Percentiles rank a stretch among this genome's conserved stretches.
These are phyloP conservation scores for Drosophila prolongata DNA, from an alignment of 2,888 invertebrate species.

Conservation along the genomic window DNA sequence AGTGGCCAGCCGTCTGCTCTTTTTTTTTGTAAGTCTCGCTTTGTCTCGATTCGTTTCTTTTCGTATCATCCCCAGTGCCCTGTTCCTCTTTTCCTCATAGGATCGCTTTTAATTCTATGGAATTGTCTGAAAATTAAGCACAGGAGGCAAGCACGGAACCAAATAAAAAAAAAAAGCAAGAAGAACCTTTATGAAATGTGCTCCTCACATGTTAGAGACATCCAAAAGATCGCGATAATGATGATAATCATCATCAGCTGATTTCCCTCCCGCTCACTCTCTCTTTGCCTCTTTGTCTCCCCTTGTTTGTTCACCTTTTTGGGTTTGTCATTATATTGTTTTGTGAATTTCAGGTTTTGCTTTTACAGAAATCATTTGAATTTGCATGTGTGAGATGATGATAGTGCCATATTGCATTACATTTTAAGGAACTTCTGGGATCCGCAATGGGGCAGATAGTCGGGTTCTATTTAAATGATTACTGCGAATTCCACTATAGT, in stretches of 20 bases:
- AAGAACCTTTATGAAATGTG: conserved; percentile 56
- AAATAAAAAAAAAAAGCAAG: conserved; percentile 9
- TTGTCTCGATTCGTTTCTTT: conserved; percentile 48
- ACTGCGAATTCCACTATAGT: conserved; percentile 19
- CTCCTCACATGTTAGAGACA: conserved; percentile 70
- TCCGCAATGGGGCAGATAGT: conserved; percentile 14
- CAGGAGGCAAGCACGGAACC: conserved; percentile 30
- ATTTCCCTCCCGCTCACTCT: conserved; percentile 52
- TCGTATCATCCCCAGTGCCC: conserved; percentile 48
- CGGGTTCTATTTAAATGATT: conserved; percentile 42
- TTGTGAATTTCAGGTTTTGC: conserved; percentile 49
- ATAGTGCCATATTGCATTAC: conserved; percentile 55
- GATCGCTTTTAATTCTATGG: conserved; percentile 72
- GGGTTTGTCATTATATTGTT: conserved; percentile 20
- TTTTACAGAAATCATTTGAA: conserved; percentile 45
- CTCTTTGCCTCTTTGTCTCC: conserved; percentile 2
- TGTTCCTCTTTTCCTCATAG: conserved; percentile 43
- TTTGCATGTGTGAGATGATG: conserved; percentile 40
- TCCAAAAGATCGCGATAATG: conserved; percentile 38
- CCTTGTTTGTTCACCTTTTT: conserved; percentile 50
- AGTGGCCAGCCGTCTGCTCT: conserved; percentile 59
- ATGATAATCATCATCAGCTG: conserved; percentile 62
- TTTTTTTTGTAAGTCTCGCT: conserved; percentile 59
- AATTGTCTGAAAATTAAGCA: conserved; percentile 73
- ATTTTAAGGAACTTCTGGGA: conserved; percentile 61